Base-by-base conservation (phyloP, 2,113 vertebrate species). In the Coracopsis vasa region DNA sequence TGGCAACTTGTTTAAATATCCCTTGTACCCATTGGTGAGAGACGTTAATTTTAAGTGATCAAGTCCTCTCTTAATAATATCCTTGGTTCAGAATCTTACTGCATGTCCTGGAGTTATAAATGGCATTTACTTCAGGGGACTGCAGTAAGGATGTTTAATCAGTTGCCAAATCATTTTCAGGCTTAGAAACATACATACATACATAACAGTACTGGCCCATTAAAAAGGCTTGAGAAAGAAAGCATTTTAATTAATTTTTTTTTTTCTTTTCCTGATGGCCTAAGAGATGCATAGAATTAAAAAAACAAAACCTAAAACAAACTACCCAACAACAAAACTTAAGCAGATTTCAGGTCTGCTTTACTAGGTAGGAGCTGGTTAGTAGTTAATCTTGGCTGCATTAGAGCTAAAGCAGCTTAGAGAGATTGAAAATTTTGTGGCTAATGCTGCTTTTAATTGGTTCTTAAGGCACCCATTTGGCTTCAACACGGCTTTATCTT, bases 371-470 rank as follows among this genome's bases (percentile, higher is more conserved):
- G 75, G 60, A 93, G 23, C 67, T 86, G 54, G 88, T 88, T 90
- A 96, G 82, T 69, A 83, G 70, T 88, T 94, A 94, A 94, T 96
- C 91, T 89, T 81, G 77, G 53, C 77, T 72, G 77, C 48, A 61
- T 88, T 87, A 95, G 83, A 69, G 31, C 61, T 79, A 89, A 96
- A 93, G 91, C 91, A 92, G 77, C 83, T 95, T 96, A 96, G 15
- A 69, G 39, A 31, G 80, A 91, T 65, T 48, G 70, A 89, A 95
- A 79, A 92, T 69, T 90, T 67, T 73, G 70, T 81, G 67, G 70
- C 86, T 94, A 95, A 96, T 94, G 45, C 86, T 77, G 66, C 62
- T 94, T 96, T 92, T 94, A 96, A 96, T 96, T 96, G 92, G 92
- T 66, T 96, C 83, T 94, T 92, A 94, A 87, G 84, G 92, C 60